phyloP scores from a whole-genome alignment of 2,797 vertebrate genomes.

The Pseudotriccus pelzelni region DNA sequence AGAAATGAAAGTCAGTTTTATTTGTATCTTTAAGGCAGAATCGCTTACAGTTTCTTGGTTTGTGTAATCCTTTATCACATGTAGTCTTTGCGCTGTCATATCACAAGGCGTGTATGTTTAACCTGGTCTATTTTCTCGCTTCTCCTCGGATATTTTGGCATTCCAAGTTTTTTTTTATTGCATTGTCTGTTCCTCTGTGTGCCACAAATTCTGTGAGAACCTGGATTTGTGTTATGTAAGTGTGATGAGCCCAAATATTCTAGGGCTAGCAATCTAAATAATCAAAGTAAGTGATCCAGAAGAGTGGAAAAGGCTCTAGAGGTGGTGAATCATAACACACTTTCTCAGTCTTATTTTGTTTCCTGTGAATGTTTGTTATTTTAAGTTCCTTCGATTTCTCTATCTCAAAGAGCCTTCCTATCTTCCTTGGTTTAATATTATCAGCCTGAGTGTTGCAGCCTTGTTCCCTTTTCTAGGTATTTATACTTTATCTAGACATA shows the following conservation, averaged over 20 bases:
- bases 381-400: slow-evolving; percentile 12
- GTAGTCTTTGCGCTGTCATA: not conserved
- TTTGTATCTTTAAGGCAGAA: not conserved
- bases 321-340: slow-evolving; percentile 30
- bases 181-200: not conserved
- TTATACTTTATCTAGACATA: not conserved
- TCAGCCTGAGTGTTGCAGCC: not conserved
- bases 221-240: not conserved
- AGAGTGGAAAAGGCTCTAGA: slow-evolving; percentile 1
- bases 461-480: not conserved
- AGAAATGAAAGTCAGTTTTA: slow-evolving; percentile 7
- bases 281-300: not conserved
- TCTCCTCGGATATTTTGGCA: not conserved
- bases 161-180: not conserved
- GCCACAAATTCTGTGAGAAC: not conserved
- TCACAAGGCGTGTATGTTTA: not conserved
- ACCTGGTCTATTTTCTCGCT: not conserved
- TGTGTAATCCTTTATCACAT: slow-evolving; percentile 23
- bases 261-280: not conserved
- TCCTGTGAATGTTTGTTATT: slow-evolving; percentile 41
- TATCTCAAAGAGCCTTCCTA: not conserved
- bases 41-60: slow-evolving; percentile 28
- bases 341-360: slow-evolving; percentile 51
- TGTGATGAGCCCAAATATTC: not conserved
- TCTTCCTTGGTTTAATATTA: not conserved